Percentiles rank a stretch among this genome's conserved stretches.
Evolutionary conservation across 1,140 invertebrate genomes (phyloP).

Genomic region (Cecropterus lyciades): DNA sequence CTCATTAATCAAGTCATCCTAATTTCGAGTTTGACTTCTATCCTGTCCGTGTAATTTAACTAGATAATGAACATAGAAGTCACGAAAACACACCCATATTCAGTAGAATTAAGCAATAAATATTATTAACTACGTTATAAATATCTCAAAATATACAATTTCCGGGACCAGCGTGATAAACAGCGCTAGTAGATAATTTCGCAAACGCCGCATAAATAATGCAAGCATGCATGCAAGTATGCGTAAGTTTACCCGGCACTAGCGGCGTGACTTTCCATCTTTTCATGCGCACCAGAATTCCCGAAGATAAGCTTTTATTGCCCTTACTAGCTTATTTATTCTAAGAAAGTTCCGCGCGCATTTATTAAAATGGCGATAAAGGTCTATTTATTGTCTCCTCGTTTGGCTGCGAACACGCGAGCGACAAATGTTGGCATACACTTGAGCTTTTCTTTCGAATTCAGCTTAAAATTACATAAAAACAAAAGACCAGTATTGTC

Average conservation of each 20-base stretch:
- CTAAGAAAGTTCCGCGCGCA: constrained; percentile 63
- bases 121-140: constrained; percentile 3
- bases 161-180: constrained; percentile 12
- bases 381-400: constrained; percentile 74
- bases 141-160: constrained; percentile 14
- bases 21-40: no score
- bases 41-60: no score
- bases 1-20: no score
- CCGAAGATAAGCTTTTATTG: constrained; percentile 65
- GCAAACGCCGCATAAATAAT: constrained; percentile 26
- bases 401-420: constrained; percentile 65
- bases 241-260: constrained; percentile 29
- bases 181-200: constrained; percentile 16
- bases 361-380: constrained; percentile 81
- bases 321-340: constrained; percentile 61
- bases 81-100: neutral
- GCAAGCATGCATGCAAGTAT: constrained; percentile 32
- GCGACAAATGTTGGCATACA: constrained; percentile 41
- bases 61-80: neutral
- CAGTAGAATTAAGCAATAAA: constrained; percentile 12
- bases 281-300: constrained; percentile 40
- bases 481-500: constrained; percentile 32
- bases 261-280: constrained; percentile 27
- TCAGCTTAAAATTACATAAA: constrained; percentile 29
- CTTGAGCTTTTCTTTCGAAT: constrained; percentile 31